A percentile compares a stretch with the other conserved stretches of the same genome.
phyloP scores from a whole-genome alignment of 1,140 invertebrate genomes.

The Ridgeia piscesae region DNA sequence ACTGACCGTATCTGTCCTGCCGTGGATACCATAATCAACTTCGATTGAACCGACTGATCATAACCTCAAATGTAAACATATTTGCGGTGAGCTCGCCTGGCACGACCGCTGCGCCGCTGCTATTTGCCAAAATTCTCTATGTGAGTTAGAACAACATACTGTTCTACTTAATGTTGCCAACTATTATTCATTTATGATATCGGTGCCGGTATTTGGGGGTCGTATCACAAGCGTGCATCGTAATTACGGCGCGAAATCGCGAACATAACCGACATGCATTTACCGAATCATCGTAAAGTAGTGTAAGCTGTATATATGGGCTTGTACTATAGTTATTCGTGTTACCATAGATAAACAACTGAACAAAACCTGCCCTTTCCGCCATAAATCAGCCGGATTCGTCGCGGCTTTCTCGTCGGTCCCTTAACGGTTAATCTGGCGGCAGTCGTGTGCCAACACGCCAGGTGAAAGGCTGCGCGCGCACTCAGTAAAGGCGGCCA shows the following conservation, averaged over 20 bases:
- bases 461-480: not conserved
- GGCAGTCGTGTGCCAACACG: not conserved
- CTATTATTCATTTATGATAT: not conserved
- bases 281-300: not conserved
- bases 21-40: not conserved
- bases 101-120: not conserved
- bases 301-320: not conserved
- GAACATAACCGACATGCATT: not conserved
- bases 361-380: not conserved
- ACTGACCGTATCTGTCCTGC: not conserved
- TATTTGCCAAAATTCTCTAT: not conserved
- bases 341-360: not conserved
- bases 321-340: not conserved
- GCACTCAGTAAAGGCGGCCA: not conserved
- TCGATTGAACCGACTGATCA: not conserved
- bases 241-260: not conserved
- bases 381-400: not conserved
- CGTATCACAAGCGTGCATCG: not conserved
- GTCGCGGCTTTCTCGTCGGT: not conserved
- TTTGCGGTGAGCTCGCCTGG: not conserved
- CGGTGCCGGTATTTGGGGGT: not conserved
- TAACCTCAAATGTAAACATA: not conserved
- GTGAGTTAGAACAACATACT: not conserved
- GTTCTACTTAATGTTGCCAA: constrained; percentile 1
- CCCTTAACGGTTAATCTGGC: not conserved